Evolutionary conservation across 2,113 vertebrate genomes (phyloP), one percentile per base, ranked within the genome.

Genomic region (Megaceryle maxima): DNA sequence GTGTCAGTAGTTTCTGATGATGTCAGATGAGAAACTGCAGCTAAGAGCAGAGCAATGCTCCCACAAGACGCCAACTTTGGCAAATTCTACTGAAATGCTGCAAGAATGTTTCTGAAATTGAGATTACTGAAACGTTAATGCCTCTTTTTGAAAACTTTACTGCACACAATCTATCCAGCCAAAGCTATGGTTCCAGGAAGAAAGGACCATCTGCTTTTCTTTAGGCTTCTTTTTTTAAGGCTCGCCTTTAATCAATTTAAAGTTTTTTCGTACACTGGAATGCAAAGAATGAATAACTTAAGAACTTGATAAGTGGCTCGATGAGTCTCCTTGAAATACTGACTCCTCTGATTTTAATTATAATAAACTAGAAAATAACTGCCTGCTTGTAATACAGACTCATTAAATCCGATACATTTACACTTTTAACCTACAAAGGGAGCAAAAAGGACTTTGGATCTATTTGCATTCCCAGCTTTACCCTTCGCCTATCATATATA

Each of bases 21-120:
- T 93, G 92, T 95, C 83, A 92, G 66, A 83, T 83, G 93, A 95
- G 92, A 91, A 97, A 96, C 88, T 91, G 83, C 90, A 96, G 91
- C 74, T 68, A 66, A 48, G 62, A 91, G 59, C 67, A 39, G 56
- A 92, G 67, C 3, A 29, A 59, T 4, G 85, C 66, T 96, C 88
- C 82, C 95, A 50, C 0, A 44, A 85, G 73, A 91, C 8, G 0
- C 44, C 59, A 63, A 14, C 64, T 70, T 67, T 94, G 94, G 91
- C 94, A 92, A 94, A 64, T 83, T 60, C 46, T 41, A 67, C 87
- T 57, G 62, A 88, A 95, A 93, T 1, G 25, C 67, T 80, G 70
- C 59, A 95, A 91, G 84, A 94, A 88, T 64, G 70, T 92, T 95
- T 96, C 96, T 94, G 92, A 92, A 95, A 92, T 60, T 79, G 83